Conservation (phyloP, 2,888 invertebrate species). For the Dendrolimus houi region DNA sequence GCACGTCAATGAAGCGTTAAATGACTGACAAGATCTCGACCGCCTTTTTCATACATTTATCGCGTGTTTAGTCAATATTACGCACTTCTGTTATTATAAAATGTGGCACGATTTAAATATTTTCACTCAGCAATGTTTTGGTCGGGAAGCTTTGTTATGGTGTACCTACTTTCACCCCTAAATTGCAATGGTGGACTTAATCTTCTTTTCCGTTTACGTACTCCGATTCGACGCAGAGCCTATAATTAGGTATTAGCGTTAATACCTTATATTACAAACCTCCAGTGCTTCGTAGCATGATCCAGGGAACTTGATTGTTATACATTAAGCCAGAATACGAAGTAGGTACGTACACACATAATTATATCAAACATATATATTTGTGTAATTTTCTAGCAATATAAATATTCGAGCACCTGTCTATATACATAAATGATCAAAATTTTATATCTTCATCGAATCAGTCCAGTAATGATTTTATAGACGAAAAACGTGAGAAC, state of each 20-base stretch:
- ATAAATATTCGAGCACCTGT: background rate
- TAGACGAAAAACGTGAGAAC: too few species aligned
- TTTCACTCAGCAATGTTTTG: background rate
- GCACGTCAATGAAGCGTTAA: constrained; percentile 23
- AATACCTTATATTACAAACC: constrained; percentile 42
- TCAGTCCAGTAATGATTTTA: too few species aligned
- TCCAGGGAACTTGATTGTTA: background rate
- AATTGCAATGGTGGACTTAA: constrained; percentile 38
- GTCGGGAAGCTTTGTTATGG: background rate
- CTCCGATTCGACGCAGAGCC: constrained; percentile 38
- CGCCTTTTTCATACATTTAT: constrained; percentile 21
- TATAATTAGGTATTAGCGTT: constrained; percentile 64
- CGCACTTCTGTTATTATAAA: background rate
- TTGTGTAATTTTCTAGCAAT: background rate
- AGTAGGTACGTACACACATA: too few species aligned
- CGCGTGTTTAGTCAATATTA: constrained; percentile 12
- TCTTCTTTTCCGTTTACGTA: constrained; percentile 43
- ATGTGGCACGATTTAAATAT: background rate
- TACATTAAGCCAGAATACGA: background rate
- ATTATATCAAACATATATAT: background rate
- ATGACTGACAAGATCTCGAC: constrained; percentile 21
- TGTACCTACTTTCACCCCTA: constrained; percentile 13
- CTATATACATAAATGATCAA: too few species aligned
- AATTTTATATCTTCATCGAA: too few species aligned
- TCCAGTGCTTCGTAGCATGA: constrained; percentile 16